These are phyloP conservation scores for Phrixothrix hirtus DNA, from an alignment of 2,888 invertebrate species.

Conservation along the genomic window DNA sequence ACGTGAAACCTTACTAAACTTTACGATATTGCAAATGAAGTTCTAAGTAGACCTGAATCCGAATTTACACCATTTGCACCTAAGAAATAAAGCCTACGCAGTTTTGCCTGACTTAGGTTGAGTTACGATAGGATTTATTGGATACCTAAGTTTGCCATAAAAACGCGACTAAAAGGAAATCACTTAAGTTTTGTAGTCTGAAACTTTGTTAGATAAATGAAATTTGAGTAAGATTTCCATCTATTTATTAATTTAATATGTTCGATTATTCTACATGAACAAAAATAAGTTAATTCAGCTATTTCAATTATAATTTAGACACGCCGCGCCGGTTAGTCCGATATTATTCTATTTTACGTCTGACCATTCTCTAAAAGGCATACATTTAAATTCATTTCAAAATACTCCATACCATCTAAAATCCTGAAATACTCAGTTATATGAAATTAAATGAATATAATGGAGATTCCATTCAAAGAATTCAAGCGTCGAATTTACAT, in stretches of 20 bases:
- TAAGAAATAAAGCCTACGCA: slow-evolving; percentile 16
- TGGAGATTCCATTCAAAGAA: slow-evolving; percentile 33
- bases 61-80: slow-evolving; percentile 17
- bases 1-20: slow-evolving; percentile 22
- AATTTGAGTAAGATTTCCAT: neutral
- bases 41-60: slow-evolving; percentile 24
- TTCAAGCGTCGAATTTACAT: slow-evolving; percentile 25
- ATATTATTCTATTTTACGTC: neutral
- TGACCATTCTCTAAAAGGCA: slow-evolving; percentile 14
- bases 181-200: slow-evolving; percentile 14
- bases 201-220: slow-evolving; percentile 17
- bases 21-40: slow-evolving; percentile 27
- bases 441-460: slow-evolving; percentile 29
- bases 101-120: slow-evolving; percentile 4
- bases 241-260: neutral
- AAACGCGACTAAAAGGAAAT: slow-evolving; percentile 19
- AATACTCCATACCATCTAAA: slow-evolving; percentile 38
- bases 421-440: slow-evolving; percentile 33
- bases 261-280: too few relatives aligned
- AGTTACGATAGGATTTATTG: slow-evolving; percentile 23
- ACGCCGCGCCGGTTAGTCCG: too few relatives aligned
- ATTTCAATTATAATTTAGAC: too few relatives aligned
- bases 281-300: too few relatives aligned
- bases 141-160: slow-evolving; percentile 15
- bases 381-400: slow-evolving; percentile 36